Evolutionary conservation across 2,888 invertebrate species (phyloP).

Genomic region (Orthosia gracilis): DNA sequence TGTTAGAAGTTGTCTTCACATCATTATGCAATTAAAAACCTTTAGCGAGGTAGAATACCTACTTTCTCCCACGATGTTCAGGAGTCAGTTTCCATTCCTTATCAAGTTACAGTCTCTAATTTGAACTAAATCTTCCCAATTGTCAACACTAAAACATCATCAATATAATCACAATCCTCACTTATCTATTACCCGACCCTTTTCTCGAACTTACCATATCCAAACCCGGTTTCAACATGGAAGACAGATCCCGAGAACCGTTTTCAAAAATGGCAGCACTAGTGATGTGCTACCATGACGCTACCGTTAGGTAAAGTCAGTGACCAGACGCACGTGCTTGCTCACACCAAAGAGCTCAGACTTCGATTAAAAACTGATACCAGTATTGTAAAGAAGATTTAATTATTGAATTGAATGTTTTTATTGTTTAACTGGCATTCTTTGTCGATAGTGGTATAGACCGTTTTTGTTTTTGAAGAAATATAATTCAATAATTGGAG

Average conservation of each 20-base stretch:
- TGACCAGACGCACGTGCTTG: slow-evolving; percentile 80
- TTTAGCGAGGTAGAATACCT: background rate
- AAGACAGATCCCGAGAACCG: slow-evolving; percentile 43
- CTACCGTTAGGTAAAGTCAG: slow-evolving; percentile 83
- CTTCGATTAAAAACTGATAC: slow-evolving; percentile 64
- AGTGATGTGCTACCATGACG: slow-evolving; percentile 69
- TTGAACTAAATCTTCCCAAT: background rate
- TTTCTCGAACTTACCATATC: background rate
- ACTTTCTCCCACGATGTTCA: background rate
- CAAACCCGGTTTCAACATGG: background rate
- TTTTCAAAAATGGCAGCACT: slow-evolving; percentile 67
- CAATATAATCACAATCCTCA: background rate
- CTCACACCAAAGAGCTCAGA: slow-evolving; percentile 60
- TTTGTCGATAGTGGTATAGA: background rate
- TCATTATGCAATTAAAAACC: no score
- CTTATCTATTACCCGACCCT: background rate
- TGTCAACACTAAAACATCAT: no score
- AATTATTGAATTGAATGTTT: slow-evolving; percentile 58
- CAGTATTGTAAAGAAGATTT: slow-evolving; percentile 64
- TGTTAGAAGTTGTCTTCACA: no score
- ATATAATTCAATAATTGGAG: background rate
- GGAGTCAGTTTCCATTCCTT: background rate
- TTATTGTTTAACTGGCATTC: slow-evolving; percentile 15
- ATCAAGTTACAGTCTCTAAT: background rate
- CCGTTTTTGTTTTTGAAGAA: background rate